Percentiles rank a stretch among this genome's conserved stretches.
phyloP scores from a whole-genome alignment of 2,797 vertebrate species.

The Coilia nasus region DNA sequence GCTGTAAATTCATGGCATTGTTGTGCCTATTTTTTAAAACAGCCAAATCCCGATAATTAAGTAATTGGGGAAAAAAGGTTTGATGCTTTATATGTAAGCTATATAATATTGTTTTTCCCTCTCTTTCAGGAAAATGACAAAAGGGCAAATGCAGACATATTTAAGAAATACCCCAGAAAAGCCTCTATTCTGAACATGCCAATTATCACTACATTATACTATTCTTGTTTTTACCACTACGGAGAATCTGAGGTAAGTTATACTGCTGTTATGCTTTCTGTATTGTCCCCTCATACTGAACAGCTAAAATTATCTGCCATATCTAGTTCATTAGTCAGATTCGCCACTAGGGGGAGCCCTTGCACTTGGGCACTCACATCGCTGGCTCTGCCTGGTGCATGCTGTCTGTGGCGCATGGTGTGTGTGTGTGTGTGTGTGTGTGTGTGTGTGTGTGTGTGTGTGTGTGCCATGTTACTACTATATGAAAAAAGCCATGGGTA shows the following conservation, averaged over 20 bases:
- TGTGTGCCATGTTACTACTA: neutral
- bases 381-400: neutral
- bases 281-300: neutral
- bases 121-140: conserved; percentile 81
- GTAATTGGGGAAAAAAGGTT: neutral
- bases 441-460: neutral
- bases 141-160: conserved; percentile 83
- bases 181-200: conserved; percentile 95
- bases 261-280: neutral
- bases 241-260: conserved; percentile 82
- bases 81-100: neutral
- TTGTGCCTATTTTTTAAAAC: neutral
- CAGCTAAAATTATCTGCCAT: neutral
- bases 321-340: neutral
- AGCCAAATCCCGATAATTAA: neutral
- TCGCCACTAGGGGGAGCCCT: neutral
- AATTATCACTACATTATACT: conserved; percentile 92
- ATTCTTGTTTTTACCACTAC: conserved; percentile 96
- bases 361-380: neutral
- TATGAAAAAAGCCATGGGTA: neutral
- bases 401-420: neutral
- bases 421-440: neutral
- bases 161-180: conserved; percentile 88
- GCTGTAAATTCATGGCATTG: neutral
- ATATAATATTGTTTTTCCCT: neutral